These are phyloP conservation scores for Pantherophis guttatus DNA, from an alignment of 2,113 vertebrate genomes.

Conservation along the genomic window DNA sequence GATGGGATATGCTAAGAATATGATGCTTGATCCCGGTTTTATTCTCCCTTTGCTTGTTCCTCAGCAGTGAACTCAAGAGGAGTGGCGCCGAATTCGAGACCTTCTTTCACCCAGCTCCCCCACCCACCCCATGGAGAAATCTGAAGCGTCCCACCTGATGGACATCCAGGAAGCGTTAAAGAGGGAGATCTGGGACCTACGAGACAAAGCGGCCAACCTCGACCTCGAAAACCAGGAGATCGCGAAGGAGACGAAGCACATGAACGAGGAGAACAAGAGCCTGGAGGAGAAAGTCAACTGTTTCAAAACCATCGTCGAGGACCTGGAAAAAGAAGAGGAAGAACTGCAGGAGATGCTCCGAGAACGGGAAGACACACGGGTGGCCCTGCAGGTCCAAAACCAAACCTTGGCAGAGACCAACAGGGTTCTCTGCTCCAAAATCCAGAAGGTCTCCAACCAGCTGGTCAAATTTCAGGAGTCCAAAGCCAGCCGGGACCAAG, in stretches of 20 bases:
- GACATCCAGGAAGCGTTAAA: background rate
- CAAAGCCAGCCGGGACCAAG: rapidly evolving
- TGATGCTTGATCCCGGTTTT: background rate
- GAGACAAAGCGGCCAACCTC: background rate
- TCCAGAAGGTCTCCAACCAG: background rate
- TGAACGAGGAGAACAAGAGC: background rate
- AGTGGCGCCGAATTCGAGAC: background rate
- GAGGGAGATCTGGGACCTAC: background rate
- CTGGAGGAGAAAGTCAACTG: background rate
- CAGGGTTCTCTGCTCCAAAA: background rate
- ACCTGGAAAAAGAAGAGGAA: background rate
- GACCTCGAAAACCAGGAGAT: background rate
- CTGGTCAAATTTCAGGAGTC: background rate
- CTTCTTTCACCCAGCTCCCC: background rate
- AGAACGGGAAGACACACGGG: conserved; percentile 1
- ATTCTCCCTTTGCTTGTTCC: background rate
- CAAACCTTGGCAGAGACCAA: background rate
- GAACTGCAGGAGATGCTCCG: background rate
- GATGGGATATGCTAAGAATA: background rate
- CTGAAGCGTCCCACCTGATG: background rate
- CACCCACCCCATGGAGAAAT: rapidly evolving
- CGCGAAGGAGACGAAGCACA: background rate
- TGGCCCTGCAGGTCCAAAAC: rapidly evolving
- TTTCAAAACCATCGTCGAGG: background rate
- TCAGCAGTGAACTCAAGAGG: background rate